These are phyloP conservation scores for Podarcis cretensis DNA, from an alignment of 2,113 vertebrate species.

Conservation along the genomic window DNA sequence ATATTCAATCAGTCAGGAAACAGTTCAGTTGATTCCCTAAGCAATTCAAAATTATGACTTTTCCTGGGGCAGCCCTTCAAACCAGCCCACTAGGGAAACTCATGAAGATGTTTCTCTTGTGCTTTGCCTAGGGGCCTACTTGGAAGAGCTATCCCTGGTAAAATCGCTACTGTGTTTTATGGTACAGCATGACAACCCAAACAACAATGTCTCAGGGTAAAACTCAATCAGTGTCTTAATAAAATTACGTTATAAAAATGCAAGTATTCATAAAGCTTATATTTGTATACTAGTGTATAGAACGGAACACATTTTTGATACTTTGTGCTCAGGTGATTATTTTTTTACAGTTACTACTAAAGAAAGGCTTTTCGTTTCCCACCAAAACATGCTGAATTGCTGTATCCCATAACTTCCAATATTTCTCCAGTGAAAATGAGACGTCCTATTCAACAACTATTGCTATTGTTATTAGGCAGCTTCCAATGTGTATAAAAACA, in stretches of 20 bases:
- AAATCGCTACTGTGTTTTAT: neutral
- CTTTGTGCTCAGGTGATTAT: neutral
- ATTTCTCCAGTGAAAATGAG: too few species aligned
- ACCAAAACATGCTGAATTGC: neutral
- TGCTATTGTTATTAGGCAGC: too few species aligned
- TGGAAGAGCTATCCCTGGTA: neutral
- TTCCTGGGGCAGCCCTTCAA: too few species aligned
- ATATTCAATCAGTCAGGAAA: too few species aligned
- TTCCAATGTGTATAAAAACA: too few species aligned
- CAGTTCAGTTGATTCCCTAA: too few species aligned
- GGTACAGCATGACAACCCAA: neutral
- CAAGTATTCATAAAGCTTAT: neutral
- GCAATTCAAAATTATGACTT: too few species aligned
- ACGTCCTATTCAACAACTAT: too few species aligned
- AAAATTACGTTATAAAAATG: neutral
- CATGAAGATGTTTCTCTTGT: too few species aligned
- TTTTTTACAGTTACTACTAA: neutral
- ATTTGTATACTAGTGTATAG: neutral
- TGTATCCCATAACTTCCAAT: too few species aligned
- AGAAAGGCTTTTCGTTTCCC: neutral
- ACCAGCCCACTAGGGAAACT: too few species aligned
- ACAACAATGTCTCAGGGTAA: neutral
- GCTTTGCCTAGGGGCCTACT: too few species aligned
- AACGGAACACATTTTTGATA: neutral
- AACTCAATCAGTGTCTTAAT: neutral